Evolutionary conservation across 2,888 invertebrate genomes (phyloP), one percentile per base, ranked within the genome.

Genomic region (Elysia crispata): DNA sequence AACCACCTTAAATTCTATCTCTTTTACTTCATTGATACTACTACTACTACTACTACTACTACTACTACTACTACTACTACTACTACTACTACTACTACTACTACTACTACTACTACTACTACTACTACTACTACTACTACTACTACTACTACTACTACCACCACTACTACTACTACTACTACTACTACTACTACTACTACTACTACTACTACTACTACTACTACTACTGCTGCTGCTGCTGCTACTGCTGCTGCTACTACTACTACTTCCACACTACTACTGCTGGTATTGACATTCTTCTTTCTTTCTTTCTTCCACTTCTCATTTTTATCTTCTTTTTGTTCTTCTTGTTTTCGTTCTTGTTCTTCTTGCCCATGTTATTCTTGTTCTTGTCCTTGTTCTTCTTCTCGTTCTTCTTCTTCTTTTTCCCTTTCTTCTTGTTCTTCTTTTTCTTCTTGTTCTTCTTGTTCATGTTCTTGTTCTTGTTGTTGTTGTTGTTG

Each of bases 151-250:
- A n/a, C n/a, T n/a, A n/a, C n/a, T n/a, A n/a, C n/a, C 31, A 66
- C n/a, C 41, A 30, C 67, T 67, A 67, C 67, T 30, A 67, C 31
- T 67, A 67, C 67, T 67, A 67, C 67, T 67, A 30, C 72, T 72
- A 49, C 72, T 72, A 72, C 72, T 72, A 72, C 72, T 72, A 72
- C 72, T 67, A n/a, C 67, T 72, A 72, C 72, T 49, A 72, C 72
- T 72, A 49, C 72, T 72, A 72, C 72, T 72, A 72, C 72, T 72
- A 72, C 72, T 72, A 72, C 49, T 49, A 72, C 72, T 72, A 72
- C 72, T 49, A 49, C 72, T 72, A 72, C 70, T 70, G 20, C 70
- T 70, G 20, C 70, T 70, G n/a, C 70, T 70, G 6, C 41, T 70
- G n/a, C 41, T 70, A 33, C 41, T 70, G 6, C 70, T 70, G n/a